Percentiles rank a stretch among this genome's conserved stretches.
phyloP scores from a whole-genome alignment of 2,888 invertebrate genomes.

The Gymnoscelis rufifasciata region DNA sequence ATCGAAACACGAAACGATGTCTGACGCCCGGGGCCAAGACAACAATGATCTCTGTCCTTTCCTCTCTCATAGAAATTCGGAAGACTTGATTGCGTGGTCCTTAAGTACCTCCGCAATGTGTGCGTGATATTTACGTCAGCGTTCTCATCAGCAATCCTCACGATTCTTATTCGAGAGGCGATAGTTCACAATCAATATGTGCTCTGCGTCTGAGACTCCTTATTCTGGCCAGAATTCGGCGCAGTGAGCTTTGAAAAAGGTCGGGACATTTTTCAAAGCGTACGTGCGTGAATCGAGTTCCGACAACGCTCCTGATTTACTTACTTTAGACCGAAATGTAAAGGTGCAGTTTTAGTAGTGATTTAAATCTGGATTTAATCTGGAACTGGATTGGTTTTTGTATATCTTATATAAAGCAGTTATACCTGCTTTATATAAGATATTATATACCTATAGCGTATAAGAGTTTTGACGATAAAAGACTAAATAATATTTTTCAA shows the following conservation, averaged over 20 bases:
- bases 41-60: neutral
- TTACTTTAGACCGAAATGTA: slow-evolving; percentile 27
- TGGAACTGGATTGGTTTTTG: too few species aligned
- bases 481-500: too few species aligned
- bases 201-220: slow-evolving; percentile 31
- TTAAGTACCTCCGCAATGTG: neutral
- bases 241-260: slow-evolving; percentile 39
- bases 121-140: slow-evolving; percentile 13
- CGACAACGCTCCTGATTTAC: slow-evolving; percentile 35
- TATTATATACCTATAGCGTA: too few species aligned
- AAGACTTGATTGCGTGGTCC: slow-evolving; percentile 8
- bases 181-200: slow-evolving; percentile 39
- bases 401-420: too few species aligned
- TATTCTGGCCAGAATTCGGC: slow-evolving; percentile 28
- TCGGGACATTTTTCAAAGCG: slow-evolving; percentile 47
- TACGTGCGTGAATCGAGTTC: slow-evolving; percentile 49
- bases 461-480: too few species aligned
- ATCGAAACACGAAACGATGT: too few species aligned
- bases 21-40: neutral
- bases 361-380: too few species aligned
- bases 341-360: neutral
- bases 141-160: slow-evolving; percentile 13
- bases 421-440: too few species aligned
- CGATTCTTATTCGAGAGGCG: slow-evolving; percentile 21
- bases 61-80: neutral